A percentile compares a stretch with the other conserved stretches of the same genome.
Conservation (phyloP, 2,797 vertebrate genomes). For the Cryptoprocta ferox region DNA sequence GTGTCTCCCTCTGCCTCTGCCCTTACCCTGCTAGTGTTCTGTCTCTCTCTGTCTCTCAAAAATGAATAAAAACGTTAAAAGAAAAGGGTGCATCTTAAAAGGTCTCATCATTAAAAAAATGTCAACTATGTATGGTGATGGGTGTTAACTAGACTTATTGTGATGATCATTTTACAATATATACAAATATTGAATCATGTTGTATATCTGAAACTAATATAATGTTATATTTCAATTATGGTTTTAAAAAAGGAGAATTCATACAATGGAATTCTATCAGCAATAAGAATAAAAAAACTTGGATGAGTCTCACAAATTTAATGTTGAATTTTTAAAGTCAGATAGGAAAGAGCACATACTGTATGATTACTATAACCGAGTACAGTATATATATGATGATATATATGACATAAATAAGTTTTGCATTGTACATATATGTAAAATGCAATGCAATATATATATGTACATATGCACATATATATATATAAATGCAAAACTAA, state of each 20-base stretch:
- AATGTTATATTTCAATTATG: not conserved
- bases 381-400: not conserved
- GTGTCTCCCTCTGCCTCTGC: too few species aligned
- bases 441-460: not conserved
- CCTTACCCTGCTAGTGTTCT: too few species aligned
- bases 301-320: not conserved
- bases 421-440: not conserved
- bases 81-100: not conserved
- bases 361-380: not conserved
- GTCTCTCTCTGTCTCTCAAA: too few species aligned
- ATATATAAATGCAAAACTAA: not conserved
- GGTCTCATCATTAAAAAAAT: not conserved
- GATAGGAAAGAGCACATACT: not conserved
- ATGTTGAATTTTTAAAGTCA: not conserved
- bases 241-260: not conserved
- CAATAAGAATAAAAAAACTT: not conserved
- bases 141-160: not conserved
- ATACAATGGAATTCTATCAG: not conserved
- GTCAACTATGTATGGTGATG: not conserved
- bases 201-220: not conserved
- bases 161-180: not conserved
- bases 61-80: too few species aligned
- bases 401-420: not conserved
- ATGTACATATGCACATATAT: not conserved
- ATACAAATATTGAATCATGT: not conserved